Evolutionary conservation across 1,140 invertebrate genomes (phyloP).

Genomic region (Harpegnathos saltator): DNA sequence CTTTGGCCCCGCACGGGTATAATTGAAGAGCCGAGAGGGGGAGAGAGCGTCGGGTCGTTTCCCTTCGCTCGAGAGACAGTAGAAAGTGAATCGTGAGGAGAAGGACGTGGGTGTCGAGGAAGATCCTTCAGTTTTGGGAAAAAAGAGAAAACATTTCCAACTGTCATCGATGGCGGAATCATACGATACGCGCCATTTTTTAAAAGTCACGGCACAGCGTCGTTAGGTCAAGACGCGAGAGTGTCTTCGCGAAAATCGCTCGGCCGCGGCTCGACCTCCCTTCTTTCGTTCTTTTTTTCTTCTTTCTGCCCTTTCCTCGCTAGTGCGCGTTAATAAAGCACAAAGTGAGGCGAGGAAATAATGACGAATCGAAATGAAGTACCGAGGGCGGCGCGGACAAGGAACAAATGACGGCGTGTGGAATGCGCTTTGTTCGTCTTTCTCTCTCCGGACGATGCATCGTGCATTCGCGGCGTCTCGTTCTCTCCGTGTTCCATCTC

Average conservation of each 20-base stretch:
- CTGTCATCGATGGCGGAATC: too few relatives aligned
- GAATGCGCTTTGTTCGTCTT: slow-evolving; percentile 82
- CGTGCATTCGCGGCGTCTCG: slow-evolving; percentile 44
- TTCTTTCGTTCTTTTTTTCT: not conserved
- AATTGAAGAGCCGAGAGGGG: not conserved
- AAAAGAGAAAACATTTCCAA: too few relatives aligned
- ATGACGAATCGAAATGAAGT: slow-evolving; percentile 78
- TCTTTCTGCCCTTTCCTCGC: too few relatives aligned
- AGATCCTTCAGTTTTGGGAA: too few relatives aligned
- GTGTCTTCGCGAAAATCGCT: slow-evolving; percentile 21
- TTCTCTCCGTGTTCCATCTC: slow-evolving; percentile 40
- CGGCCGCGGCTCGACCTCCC: not conserved
- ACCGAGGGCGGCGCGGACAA: slow-evolving; percentile 74
- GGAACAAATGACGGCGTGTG: slow-evolving; percentile 81
- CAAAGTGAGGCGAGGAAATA: slow-evolving; percentile 71
- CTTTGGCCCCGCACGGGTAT: not conserved
- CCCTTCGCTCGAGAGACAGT: too few relatives aligned
- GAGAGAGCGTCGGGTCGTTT: not conserved
- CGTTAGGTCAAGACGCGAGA: not conserved
- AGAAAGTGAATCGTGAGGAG: too few relatives aligned
- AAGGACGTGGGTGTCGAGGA: too few relatives aligned
- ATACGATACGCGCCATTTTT: too few relatives aligned
- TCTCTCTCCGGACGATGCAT: slow-evolving; percentile 62
- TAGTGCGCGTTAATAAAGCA: slow-evolving; percentile 43
- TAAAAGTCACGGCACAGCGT: too few relatives aligned